phyloP scores from a whole-genome alignment of 1,140 invertebrate species.

The Neotoxoptera formosana region DNA sequence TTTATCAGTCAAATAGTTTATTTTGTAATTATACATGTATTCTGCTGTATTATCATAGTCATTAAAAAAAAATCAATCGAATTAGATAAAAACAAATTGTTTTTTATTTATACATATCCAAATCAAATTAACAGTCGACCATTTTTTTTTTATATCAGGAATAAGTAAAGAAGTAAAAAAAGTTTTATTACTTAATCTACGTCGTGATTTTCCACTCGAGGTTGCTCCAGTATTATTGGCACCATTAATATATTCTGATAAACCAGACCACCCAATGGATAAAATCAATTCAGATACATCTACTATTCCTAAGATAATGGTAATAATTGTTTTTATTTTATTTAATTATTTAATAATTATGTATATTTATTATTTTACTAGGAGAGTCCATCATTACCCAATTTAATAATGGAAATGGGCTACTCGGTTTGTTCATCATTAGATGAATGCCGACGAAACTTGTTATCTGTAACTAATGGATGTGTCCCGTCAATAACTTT shows the following conservation, averaged over 20 bases:
- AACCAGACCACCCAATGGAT: slow-evolving; percentile 75
- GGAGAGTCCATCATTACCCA: slow-evolving; percentile 74
- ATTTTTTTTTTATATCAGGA: slow-evolving; percentile 65
- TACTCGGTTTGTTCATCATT: slow-evolving; percentile 85
- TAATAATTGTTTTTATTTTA: slow-evolving; percentile 63
- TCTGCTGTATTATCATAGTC: neutral
- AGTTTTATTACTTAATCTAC: slow-evolving; percentile 80
- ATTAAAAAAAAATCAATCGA: neutral
- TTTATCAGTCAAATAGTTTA: neutral
- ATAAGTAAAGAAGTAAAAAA: slow-evolving; percentile 76
- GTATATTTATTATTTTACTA: neutral
- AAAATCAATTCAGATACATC: slow-evolving; percentile 65
- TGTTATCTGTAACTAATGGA: slow-evolving; percentile 80
- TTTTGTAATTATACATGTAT: neutral
- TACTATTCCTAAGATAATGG: slow-evolving; percentile 71
- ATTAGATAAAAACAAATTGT: too few relatives aligned
- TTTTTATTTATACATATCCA: too few relatives aligned
- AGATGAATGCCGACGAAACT: slow-evolving; percentile 87
- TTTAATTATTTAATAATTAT: neutral
- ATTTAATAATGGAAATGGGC: slow-evolving; percentile 89
- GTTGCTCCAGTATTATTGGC: slow-evolving; percentile 86
- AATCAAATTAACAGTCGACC: neutral
- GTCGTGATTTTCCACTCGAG: slow-evolving; percentile 86
- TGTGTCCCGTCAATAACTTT: slow-evolving; percentile 65
- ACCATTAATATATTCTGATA: slow-evolving; percentile 83